Percentiles rank a stretch among this genome's conserved stretches.
phyloP scores from a whole-genome alignment of 1,140 invertebrate species.

The Neodiprion virginianus region DNA sequence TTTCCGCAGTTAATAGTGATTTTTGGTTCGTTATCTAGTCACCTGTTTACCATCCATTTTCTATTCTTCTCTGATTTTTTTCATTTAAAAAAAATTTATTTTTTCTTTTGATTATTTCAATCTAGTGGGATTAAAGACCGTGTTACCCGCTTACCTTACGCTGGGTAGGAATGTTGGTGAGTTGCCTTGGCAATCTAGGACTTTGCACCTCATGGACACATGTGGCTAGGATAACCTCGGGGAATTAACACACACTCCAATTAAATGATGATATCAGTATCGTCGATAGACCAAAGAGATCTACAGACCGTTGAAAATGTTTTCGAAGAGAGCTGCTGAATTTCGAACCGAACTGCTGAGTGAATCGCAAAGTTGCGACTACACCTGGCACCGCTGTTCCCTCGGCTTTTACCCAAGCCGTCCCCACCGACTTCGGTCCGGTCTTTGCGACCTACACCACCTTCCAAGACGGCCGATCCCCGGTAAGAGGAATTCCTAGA shows the following conservation, averaged over 20 bases:
- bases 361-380: not conserved
- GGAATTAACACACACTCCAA: constrained; percentile 25
- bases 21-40: not conserved
- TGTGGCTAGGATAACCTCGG: constrained; percentile 32
- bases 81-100: constrained; percentile 15
- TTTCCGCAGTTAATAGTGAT: not conserved
- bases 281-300: not conserved
- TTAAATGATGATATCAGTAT: constrained; percentile 6
- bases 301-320: too few species aligned
- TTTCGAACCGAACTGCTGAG: not conserved
- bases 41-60: not conserved
- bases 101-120: constrained; percentile 1
- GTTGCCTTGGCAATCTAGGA: constrained; percentile 58
- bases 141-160: constrained; percentile 46
- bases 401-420: not conserved
- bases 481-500: not conserved
- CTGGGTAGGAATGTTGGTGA: constrained; percentile 55
- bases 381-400: not conserved
- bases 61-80: not conserved
- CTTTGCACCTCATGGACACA: constrained; percentile 61
- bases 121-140: too few species aligned
- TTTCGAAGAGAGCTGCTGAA: not conserved
- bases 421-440: not conserved
- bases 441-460: not conserved
- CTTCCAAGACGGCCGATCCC: not conserved